These are phyloP conservation scores for Crax fasciolata DNA, from an alignment of 2,797 vertebrate species.

Conservation along the genomic window DNA sequence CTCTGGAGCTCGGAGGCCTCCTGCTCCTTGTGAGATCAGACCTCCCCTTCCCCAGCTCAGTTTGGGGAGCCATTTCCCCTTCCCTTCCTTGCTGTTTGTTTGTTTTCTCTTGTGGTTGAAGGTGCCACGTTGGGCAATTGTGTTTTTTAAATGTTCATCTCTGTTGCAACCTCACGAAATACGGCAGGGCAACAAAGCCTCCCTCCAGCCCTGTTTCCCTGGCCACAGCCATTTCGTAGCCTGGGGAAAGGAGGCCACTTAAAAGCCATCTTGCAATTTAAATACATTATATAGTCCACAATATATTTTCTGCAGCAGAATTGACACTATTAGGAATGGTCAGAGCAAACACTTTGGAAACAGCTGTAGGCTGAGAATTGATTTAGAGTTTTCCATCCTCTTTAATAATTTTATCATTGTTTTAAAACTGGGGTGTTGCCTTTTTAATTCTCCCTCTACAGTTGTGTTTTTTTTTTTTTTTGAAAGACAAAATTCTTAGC, in stretches of 20 bases:
- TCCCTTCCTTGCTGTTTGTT: constrained; percentile 35
- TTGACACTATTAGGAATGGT: constrained; percentile 63
- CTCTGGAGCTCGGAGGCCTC: not conserved
- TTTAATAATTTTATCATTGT: constrained; percentile 65
- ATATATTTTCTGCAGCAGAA: constrained; percentile 52
- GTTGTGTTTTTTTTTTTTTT: not conserved
- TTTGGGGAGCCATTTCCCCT: constrained; percentile 25
- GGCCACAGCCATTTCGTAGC: constrained; percentile 35
- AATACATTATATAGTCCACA: constrained; percentile 44
- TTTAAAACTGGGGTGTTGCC: constrained; percentile 47
- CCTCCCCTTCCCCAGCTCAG: not conserved
- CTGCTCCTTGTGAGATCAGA: not conserved
- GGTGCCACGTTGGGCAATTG: not conserved
- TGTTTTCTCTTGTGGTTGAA: constrained; percentile 48
- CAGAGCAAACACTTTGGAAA: constrained; percentile 62
- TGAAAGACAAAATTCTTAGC: constrained; percentile 86
- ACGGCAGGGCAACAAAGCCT: not conserved
- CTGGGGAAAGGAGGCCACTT: constrained; percentile 61
- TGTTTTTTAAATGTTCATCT: constrained; percentile 4
- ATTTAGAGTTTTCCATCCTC: constrained; percentile 55
- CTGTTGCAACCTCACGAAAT: constrained; percentile 17
- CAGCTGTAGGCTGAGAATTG: constrained; percentile 43
- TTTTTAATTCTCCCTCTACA: not conserved
- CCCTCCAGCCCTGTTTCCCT: constrained; percentile 14
- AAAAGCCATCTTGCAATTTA: constrained; percentile 73